Evolutionary conservation across 1,140 invertebrate genomes (phyloP), one percentile per base, ranked within the genome.

Genomic region (Bombus polaris): DNA sequence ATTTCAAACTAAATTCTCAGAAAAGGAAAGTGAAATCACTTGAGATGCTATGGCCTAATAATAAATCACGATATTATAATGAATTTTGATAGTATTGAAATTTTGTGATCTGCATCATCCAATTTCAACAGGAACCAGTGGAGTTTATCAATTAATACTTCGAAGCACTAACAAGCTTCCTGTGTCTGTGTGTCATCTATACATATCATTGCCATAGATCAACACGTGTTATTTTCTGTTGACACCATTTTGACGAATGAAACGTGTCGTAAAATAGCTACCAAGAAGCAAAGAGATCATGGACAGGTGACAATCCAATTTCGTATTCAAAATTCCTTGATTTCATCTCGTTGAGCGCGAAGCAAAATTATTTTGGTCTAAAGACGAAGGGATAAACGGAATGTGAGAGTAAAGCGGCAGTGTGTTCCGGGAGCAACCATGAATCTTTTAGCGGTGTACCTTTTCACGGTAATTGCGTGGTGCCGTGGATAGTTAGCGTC

Each of bases 381-480:
- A 35, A 47, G 62, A 44, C 22, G 37, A 44, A 76, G n/a, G 57
- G 75, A 77, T 42, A 22, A 32, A 22, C 22, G 47, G 57, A n/a
- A 13, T 25, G 13, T 25, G 62, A 44, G 59, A 74, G 32, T 32
- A n/a, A 65, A 65, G 42, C 9, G 39, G 35, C 53, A 35, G 70
- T 32, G n/a, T 75, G 73, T 70, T 72, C 71, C 89, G 70, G 78
- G 77, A 83, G 87, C 74, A 72, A 79, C 89, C 87, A 91, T 92
- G 90, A 92, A 92, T 92, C 91, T 92, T 92, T 92, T 92, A 92
- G 74, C 90, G 65, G 71, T 78, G 73, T 81, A 82, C 83, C 77
- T 88, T 90, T 90, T 90, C 88, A 79, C 76, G 80, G 89, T 90
- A 90, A 90, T 90, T 90, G 86, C 89, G 80, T 81, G 88, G 78